Evolutionary conservation across 2,113 vertebrate species (phyloP).

Genomic region (Pseudopodoces humilis): DNA sequence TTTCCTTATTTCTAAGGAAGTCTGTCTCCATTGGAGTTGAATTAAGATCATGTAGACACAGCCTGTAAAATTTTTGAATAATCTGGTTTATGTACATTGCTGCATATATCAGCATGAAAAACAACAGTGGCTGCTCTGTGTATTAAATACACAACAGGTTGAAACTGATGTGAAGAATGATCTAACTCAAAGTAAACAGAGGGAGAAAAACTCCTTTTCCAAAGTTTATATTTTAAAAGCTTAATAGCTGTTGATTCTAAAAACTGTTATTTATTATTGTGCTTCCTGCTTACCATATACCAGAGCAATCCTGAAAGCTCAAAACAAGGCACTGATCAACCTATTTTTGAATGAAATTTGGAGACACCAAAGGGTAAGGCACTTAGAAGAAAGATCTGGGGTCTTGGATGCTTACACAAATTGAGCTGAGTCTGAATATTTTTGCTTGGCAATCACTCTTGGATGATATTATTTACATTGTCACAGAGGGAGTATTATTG

Average conservation of each 20-base stretch:
- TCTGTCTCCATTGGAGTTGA: background rate
- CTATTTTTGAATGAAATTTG: background rate
- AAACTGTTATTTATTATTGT: background rate
- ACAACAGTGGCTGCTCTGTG: background rate
- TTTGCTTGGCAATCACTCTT: background rate
- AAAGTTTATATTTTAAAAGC: background rate
- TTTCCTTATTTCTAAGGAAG: background rate
- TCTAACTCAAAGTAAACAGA: background rate
- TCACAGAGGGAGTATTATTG: slow-evolving; percentile 18
- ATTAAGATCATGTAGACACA: background rate
- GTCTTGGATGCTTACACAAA: background rate
- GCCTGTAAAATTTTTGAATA: background rate
- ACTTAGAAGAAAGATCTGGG: background rate
- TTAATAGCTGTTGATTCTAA: background rate
- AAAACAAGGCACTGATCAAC: background rate
- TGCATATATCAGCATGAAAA: background rate
- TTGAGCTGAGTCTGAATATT: background rate
- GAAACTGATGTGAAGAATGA: background rate
- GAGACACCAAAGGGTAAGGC: background rate
- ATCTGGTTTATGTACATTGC: background rate
- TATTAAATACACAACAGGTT: background rate
- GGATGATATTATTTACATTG: background rate
- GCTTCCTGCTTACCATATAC: background rate
- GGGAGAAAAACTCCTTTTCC: background rate
- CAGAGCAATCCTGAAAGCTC: background rate